These are phyloP conservation scores for Tyria jacobaeae DNA, from an alignment of 2,888 invertebrate species.

Conservation along the genomic window DNA sequence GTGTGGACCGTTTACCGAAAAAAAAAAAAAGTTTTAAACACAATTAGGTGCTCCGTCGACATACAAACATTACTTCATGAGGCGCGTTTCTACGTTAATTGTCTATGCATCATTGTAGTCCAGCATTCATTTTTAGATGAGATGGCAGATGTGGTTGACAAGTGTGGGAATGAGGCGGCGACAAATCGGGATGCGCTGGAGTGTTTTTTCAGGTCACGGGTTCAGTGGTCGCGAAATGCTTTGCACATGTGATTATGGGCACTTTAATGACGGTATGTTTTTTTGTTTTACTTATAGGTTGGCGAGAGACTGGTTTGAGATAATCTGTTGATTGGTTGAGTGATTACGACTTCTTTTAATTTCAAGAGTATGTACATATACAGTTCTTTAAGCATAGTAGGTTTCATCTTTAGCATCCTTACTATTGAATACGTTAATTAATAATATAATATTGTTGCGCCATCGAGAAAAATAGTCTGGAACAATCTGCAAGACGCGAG, in stretches of 20 bases:
- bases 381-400: not conserved
- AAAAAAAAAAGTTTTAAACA: conserved; percentile 3
- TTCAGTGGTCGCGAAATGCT: conserved; percentile 61
- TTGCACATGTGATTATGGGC: conserved; percentile 36
- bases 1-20: not conserved
- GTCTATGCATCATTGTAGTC: conserved; percentile 17
- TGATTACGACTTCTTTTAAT: not conserved
- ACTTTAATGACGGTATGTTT: conserved; percentile 18
- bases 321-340: conserved; percentile 11
- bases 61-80: conserved; percentile 17
- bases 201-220: conserved; percentile 65
- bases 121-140: conserved; percentile 12
- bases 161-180: conserved; percentile 22
- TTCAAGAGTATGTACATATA: not conserved
- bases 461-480: too few relatives aligned
- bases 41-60: conserved; percentile 6
- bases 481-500: too few relatives aligned
- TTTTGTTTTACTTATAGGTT: conserved; percentile 11
- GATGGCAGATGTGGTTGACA: conserved; percentile 9
- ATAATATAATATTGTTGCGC: too few relatives aligned
- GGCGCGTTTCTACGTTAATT: conserved; percentile 15
- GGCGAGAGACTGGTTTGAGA: conserved; percentile 12
- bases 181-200: conserved; percentile 42
- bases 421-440: not conserved
- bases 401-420: not conserved